phyloP scores from a whole-genome alignment of 2,888 invertebrate genomes.

The Ichneumon xanthorius region DNA sequence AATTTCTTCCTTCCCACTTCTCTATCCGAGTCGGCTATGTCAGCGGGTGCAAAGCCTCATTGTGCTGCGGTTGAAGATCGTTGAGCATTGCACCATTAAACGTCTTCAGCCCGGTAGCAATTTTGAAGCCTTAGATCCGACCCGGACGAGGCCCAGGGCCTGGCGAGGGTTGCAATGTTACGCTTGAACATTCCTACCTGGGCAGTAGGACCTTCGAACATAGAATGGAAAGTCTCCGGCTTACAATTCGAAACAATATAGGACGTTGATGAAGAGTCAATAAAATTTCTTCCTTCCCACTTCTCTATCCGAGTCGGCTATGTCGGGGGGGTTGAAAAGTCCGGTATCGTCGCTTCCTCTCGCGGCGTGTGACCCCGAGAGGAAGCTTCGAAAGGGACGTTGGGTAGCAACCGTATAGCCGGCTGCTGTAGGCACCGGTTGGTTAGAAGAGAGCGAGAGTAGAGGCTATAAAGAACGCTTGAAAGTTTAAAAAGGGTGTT shows the following conservation, averaged over 20 bases:
- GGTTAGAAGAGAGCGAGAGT: conserved; percentile 35
- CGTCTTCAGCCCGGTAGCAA: too few relatives aligned
- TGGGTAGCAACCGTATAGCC: conserved; percentile 21
- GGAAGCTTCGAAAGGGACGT: conserved; percentile 40
- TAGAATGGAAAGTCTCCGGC: too few relatives aligned
- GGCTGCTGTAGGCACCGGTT: conserved; percentile 41
- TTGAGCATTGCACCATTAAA: too few relatives aligned
- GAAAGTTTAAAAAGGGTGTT: conserved; percentile 67
- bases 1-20: background rate
- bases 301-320: background rate
- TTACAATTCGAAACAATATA: too few relatives aligned
- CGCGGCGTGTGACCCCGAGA: conserved; percentile 35
- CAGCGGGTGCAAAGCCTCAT: too few relatives aligned
- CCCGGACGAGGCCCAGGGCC: too few relatives aligned
- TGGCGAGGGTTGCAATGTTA: too few relatives aligned
- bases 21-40: background rate
- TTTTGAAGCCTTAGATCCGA: too few relatives aligned
- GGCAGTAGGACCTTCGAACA: too few relatives aligned
- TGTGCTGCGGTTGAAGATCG: too few relatives aligned
- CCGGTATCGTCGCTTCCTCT: conserved; percentile 21
- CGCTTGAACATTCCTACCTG: too few relatives aligned
- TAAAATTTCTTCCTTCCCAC: background rate
- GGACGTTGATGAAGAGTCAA: background rate
- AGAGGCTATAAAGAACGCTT: conserved; percentile 66
- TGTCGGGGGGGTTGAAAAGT: conserved; percentile 2